phyloP scores from a whole-genome alignment of 2,888 invertebrate species.

The Limnephilus auricula region DNA sequence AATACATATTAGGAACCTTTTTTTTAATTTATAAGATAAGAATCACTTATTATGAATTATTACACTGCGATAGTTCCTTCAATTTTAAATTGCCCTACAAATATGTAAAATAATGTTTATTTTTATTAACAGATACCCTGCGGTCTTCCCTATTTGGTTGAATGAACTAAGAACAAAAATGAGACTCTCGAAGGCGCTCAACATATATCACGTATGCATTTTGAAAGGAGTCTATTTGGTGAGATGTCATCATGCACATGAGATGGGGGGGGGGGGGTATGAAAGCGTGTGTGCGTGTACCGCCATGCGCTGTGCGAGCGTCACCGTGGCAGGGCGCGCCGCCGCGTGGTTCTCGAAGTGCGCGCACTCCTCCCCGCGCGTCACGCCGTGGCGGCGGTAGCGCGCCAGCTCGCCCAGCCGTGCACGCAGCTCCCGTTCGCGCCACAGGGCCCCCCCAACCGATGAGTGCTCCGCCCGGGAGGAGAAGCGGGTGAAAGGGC shows the following conservation, averaged over 20 bases:
- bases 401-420: constrained; percentile 90
- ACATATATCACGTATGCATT: too few species aligned
- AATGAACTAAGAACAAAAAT: too few species aligned
- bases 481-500: constrained; percentile 92
- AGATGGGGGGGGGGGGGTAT: constrained; percentile 40
- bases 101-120: too few species aligned
- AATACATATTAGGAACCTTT: too few species aligned
- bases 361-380: constrained; percentile 89
- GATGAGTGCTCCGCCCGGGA: constrained; percentile 91
- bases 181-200: too few species aligned
- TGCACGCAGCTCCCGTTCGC: constrained; percentile 90
- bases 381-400: constrained; percentile 91
- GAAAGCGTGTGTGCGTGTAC: constrained; percentile 60
- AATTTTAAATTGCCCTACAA: too few species aligned
- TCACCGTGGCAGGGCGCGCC: constrained; percentile 84
- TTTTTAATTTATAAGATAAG: too few species aligned
- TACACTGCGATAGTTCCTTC: too few species aligned
- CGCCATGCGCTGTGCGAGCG: constrained; percentile 68
- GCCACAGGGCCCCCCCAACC: constrained; percentile 86
- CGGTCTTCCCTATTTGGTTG: too few species aligned
- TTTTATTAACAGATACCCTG: too few species aligned
- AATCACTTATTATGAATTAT: too few species aligned
- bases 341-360: constrained; percentile 90
- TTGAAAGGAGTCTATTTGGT: constrained; percentile 7
- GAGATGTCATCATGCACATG: constrained; percentile 46